Evolutionary conservation across 2,888 invertebrate species (phyloP).

Genomic region (Creontiades dilutus): DNA sequence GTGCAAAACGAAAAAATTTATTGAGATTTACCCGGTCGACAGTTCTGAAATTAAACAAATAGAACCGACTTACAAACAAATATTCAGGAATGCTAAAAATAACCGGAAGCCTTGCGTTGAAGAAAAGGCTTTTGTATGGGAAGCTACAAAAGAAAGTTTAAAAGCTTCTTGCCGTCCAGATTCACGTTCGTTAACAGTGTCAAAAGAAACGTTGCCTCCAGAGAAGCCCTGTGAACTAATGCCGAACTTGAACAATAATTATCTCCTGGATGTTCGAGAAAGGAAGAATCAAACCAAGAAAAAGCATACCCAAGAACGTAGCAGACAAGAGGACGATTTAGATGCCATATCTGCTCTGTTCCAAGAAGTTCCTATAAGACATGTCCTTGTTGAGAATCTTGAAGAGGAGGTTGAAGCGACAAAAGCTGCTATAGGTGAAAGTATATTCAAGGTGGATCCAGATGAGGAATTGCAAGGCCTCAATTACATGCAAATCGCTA

Average conservation of each 20-base stretch:
- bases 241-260: background rate
- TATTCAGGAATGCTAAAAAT: slow-evolving; percentile 14
- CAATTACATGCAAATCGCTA: background rate
- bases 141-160: no score
- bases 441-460: background rate
- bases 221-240: background rate
- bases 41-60: background rate
- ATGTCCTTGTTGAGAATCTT: background rate
- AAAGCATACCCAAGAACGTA: background rate
- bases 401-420: background rate
- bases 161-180: background rate
- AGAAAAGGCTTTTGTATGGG: background rate
- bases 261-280: background rate
- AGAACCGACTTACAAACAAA: background rate
- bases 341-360: background rate
- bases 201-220: background rate
- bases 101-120: background rate
- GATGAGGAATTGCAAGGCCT: background rate
- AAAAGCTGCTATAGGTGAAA: background rate
- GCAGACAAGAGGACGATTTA: background rate
- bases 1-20: background rate
- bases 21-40: background rate
- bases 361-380: background rate
- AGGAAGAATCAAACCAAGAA: background rate
- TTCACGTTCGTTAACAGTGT: background rate